These are phyloP conservation scores for Hecatera dysodea DNA, from an alignment of 2,888 invertebrate genomes.

Conservation along the genomic window DNA sequence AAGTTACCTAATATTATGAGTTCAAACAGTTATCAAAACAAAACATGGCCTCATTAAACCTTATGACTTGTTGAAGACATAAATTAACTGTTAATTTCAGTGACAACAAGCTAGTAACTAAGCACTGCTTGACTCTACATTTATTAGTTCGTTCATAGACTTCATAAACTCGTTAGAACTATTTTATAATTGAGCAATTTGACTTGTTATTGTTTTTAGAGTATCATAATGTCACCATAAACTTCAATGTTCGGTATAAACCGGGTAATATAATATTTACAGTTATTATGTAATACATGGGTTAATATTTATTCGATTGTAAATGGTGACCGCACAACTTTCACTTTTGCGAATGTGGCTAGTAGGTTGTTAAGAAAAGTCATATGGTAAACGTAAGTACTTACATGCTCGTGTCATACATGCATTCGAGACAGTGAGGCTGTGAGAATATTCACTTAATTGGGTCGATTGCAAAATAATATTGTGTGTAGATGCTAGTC, in stretches of 20 bases:
- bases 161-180: constrained; percentile 1
- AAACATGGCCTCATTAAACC: constrained; percentile 27
- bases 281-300: constrained; percentile 81
- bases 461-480: constrained; percentile 43
- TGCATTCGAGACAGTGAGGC: constrained; percentile 27
- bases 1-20: background rate
- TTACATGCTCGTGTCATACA: constrained; percentile 15
- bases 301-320: constrained; percentile 89
- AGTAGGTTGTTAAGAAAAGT: constrained; percentile 76
- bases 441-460: constrained; percentile 34
- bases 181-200: background rate
- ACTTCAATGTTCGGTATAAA: constrained; percentile 64
- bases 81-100: constrained; percentile 3
- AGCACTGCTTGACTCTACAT: constrained; percentile 12
- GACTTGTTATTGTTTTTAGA: constrained; percentile 35
- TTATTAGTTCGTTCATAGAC: constrained; percentile 4
- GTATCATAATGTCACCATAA: constrained; percentile 46
- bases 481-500: constrained; percentile 30
- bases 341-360: constrained; percentile 84
- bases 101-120: background rate
- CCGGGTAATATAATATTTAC: constrained; percentile 77
- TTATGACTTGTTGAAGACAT: constrained; percentile 11
- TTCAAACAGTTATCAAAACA: constrained; percentile 10
- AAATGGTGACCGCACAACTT: constrained; percentile 82
- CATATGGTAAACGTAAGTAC: constrained; percentile 77